Evolutionary conservation across 2,888 invertebrate species (phyloP).

Genomic region (Colostygia pectinataria): DNA sequence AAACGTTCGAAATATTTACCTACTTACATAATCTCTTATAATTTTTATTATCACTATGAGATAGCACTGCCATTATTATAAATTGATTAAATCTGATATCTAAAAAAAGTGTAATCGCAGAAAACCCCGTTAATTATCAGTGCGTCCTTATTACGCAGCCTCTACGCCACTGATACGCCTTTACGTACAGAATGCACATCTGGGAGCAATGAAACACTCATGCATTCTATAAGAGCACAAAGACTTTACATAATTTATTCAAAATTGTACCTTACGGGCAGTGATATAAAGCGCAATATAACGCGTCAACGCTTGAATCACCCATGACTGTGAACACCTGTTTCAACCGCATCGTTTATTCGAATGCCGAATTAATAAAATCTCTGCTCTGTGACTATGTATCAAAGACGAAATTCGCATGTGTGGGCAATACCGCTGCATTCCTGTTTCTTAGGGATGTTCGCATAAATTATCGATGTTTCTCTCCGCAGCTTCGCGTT

Average conservation of each 20-base stretch:
- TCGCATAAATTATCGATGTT: slow-evolving; percentile 82
- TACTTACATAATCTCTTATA: too few relatives aligned
- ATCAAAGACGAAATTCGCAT: slow-evolving; percentile 42
- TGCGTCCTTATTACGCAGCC: slow-evolving; percentile 65
- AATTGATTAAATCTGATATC: not conserved
- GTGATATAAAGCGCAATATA: slow-evolving; percentile 28
- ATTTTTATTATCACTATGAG: too few relatives aligned
- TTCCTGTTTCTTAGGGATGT: slow-evolving; percentile 79
- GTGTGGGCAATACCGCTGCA: slow-evolving; percentile 47
- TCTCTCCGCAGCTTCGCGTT: slow-evolving; percentile 61
- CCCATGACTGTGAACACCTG: slow-evolving; percentile 76
- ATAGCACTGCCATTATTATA: not conserved
- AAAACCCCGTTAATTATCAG: slow-evolving; percentile 66
- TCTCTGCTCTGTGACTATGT: slow-evolving; percentile 19
- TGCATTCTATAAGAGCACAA: slow-evolving; percentile 44
- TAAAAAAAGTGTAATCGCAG: slow-evolving; percentile 46
- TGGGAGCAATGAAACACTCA: slow-evolving; percentile 70
- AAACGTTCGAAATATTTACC: too few relatives aligned
- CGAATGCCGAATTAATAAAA: slow-evolving; percentile 33
- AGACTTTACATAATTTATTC: not conserved
- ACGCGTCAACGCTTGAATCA: slow-evolving; percentile 33
- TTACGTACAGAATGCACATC: slow-evolving; percentile 76
- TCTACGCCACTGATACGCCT: slow-evolving; percentile 69
- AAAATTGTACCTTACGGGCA: slow-evolving; percentile 30
- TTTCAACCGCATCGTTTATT: slow-evolving; percentile 75